A percentile compares a stretch with the other conserved stretches of the same genome.
Conservation (phyloP, 2,888 invertebrate genomes). For the Coenonympha arcania region DNA sequence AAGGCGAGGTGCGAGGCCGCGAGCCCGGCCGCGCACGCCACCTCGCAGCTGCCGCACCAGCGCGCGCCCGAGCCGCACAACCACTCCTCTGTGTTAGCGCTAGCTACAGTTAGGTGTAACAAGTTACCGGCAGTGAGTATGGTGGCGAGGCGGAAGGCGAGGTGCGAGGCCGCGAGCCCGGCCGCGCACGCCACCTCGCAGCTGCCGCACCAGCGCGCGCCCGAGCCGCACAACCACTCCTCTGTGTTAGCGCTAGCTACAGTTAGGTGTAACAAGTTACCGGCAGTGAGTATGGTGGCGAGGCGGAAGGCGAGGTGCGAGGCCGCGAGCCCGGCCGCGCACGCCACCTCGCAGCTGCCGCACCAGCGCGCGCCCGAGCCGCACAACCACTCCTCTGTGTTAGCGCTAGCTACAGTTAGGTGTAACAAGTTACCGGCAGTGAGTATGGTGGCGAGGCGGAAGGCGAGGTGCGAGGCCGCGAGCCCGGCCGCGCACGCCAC, state of each 20-base stretch:
- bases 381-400: constrained; percentile 60
- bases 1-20: constrained; percentile 42
- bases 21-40: constrained; percentile 34
- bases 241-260: no score
- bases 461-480: constrained; percentile 41
- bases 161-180: constrained; percentile 39
- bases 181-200: constrained; percentile 34
- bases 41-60: constrained; percentile 36
- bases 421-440: constrained; percentile 42
- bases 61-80: constrained; percentile 32
- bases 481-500: constrained; percentile 35
- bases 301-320: constrained; percentile 47
- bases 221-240: constrained; percentile 45
- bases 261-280: constrained; percentile 34
- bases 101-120: no score
- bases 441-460: constrained; percentile 44
- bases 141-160: constrained; percentile 45
- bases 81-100: constrained; percentile 70
- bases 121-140: constrained; percentile 47
- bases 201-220: constrained; percentile 36
- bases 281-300: constrained; percentile 48
- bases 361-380: constrained; percentile 35
- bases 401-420: no score
- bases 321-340: constrained; percentile 34
- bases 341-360: constrained; percentile 31